A percentile compares a stretch with the other conserved stretches of the same genome.
phyloP scores from a whole-genome alignment of 2,888 invertebrate species.

The Athrips mouffetella region DNA sequence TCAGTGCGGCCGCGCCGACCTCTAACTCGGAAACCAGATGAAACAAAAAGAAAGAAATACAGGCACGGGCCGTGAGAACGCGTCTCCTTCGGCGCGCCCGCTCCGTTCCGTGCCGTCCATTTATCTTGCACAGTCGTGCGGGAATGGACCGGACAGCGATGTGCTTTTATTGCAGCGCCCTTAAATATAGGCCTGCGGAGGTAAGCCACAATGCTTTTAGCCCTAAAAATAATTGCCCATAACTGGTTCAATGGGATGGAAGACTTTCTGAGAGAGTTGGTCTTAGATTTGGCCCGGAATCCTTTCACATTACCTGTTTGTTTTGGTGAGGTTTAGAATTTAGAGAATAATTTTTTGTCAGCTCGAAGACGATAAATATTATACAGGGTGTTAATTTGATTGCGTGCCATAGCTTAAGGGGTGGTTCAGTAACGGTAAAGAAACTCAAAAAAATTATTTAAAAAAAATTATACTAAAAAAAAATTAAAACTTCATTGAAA shows the following conservation, averaged over 20 bases:
- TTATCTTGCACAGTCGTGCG: constrained; percentile 77
- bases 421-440: too few relatives aligned
- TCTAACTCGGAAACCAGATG: constrained; percentile 71
- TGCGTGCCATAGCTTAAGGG: too few relatives aligned
- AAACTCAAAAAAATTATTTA: too few relatives aligned
- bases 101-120: constrained; percentile 63
- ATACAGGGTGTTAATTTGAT: too few relatives aligned
- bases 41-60: constrained; percentile 69
- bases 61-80: constrained; percentile 77
- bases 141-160: constrained; percentile 68
- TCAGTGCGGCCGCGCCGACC: constrained; percentile 58
- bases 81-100: constrained; percentile 59
- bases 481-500: too few relatives aligned
- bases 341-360: too few relatives aligned
- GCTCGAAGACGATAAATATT: too few relatives aligned
- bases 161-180: constrained; percentile 75
- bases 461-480: too few relatives aligned
- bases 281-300: constrained; percentile 9
- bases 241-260: constrained; percentile 39
- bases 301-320: too few relatives aligned
- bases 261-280: neutral
- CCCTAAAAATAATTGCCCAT: constrained; percentile 55
- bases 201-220: constrained; percentile 59
- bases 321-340: too few relatives aligned
- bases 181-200: constrained; percentile 71